These are phyloP conservation scores for Chiroxiphia lanceolata DNA, from an alignment of 2,797 vertebrate species.

Conservation along the genomic window DNA sequence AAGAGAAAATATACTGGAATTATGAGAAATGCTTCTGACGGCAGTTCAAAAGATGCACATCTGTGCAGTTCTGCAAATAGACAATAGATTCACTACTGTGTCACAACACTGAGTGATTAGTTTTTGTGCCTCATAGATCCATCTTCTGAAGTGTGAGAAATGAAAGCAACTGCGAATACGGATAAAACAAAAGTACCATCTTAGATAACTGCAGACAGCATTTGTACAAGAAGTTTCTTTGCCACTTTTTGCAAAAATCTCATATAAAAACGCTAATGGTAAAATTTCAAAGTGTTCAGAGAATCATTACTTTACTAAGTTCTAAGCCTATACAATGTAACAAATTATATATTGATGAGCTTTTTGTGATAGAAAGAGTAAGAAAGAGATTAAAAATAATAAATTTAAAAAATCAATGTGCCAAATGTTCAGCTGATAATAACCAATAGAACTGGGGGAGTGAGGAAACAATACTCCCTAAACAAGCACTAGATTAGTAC, in stretches of 20 bases:
- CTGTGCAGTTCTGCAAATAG: not conserved
- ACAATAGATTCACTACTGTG: not conserved
- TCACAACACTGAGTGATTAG: not conserved
- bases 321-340: not conserved
- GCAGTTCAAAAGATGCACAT: slow-evolving; percentile 5
- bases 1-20: slow-evolving; percentile 23
- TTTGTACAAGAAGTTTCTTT: not conserved
- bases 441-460: not conserved
- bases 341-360: not conserved
- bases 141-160: slow-evolving; percentile 10
- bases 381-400: not conserved
- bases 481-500: not conserved
- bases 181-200: not conserved
- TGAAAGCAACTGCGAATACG: slow-evolving; percentile 17
- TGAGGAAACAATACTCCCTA: not conserved
- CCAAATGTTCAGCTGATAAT: not conserved
- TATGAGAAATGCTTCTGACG: not conserved
- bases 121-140: not conserved
- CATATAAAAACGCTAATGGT: not conserved
- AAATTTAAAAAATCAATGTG: not conserved
- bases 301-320: not conserved
- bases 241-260: not conserved
- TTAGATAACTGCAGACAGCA: not conserved
- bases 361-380: not conserved
- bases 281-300: not conserved